These are phyloP conservation scores for Pionites leucogaster DNA, from an alignment of 2,113 vertebrate species.

Conservation along the genomic window DNA sequence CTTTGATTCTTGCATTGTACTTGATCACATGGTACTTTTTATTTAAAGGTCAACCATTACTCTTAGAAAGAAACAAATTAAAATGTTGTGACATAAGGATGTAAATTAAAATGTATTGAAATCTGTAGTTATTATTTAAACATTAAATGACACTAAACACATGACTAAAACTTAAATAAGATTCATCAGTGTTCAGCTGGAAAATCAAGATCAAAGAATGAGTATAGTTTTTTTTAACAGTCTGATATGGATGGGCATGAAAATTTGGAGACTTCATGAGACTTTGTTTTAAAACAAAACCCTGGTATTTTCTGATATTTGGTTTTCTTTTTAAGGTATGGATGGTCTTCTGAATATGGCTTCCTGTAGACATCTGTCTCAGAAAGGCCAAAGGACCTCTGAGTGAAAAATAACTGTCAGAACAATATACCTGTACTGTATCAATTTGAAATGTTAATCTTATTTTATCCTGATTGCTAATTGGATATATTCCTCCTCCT, in stretches of 20 bases:
- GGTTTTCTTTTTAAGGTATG: background rate
- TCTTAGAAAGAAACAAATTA: conserved; percentile 20
- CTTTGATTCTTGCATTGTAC: background rate
- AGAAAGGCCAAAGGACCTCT: background rate
- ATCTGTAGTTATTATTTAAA: conserved; percentile 14
- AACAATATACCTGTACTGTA: background rate
- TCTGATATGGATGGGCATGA: background rate
- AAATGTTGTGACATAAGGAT: background rate
- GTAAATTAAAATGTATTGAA: background rate
- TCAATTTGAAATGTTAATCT: background rate
- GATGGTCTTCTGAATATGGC: background rate
- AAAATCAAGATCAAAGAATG: background rate
- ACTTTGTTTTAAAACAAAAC: background rate
- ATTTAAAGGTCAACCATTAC: conserved; percentile 33
- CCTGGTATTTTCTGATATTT: background rate
- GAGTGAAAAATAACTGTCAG: background rate
- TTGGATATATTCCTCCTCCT: background rate
- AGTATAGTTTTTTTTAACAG: background rate
- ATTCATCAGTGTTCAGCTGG: background rate
- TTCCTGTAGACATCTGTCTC: background rate
- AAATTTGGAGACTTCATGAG: background rate
- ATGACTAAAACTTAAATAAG: background rate
- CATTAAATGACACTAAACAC: background rate
- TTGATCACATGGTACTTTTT: background rate
- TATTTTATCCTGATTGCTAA: background rate